These are phyloP conservation scores for Dendronephthya gigantea DNA, from an alignment of 64 coral and sea anemone species.

Conservation along the genomic window DNA sequence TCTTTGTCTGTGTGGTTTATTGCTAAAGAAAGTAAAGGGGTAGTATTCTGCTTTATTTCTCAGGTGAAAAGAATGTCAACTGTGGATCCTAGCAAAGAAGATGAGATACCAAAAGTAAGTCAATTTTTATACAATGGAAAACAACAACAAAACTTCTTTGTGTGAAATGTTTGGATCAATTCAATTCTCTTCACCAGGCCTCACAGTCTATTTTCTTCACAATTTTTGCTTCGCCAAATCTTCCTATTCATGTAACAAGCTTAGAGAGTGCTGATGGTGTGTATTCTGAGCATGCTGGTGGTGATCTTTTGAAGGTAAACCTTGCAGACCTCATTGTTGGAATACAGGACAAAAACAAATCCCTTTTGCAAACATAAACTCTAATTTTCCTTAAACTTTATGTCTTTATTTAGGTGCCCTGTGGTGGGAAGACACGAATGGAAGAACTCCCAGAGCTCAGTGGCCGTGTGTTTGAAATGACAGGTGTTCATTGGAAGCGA, in stretches of 20 bases:
- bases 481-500: constrained; percentile 58
- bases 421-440: constrained; percentile 61
- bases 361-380: not conserved
- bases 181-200: constrained; percentile 31
- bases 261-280: constrained; percentile 50
- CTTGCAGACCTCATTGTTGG: not conserved
- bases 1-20: no score
- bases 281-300: constrained; percentile 58
- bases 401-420: not conserved
- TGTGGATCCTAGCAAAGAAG: not conserved
- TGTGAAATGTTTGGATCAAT: not conserved
- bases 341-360: not conserved
- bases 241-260: constrained; percentile 67
- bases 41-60: no score
- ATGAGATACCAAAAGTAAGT: not conserved
- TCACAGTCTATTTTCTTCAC: constrained; percentile 83
- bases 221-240: constrained; percentile 68
- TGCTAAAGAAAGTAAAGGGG: no score
- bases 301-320: constrained; percentile 57
- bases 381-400: not conserved
- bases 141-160: not conserved
- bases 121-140: not conserved
- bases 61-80: not conserved
- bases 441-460: constrained; percentile 55
- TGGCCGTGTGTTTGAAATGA: constrained; percentile 42